A percentile compares a stretch with the other conserved stretches of the same genome.
Evolutionary conservation across 1,140 invertebrate genomes (phyloP).

Genomic region (Belonocnema kinseyi): DNA sequence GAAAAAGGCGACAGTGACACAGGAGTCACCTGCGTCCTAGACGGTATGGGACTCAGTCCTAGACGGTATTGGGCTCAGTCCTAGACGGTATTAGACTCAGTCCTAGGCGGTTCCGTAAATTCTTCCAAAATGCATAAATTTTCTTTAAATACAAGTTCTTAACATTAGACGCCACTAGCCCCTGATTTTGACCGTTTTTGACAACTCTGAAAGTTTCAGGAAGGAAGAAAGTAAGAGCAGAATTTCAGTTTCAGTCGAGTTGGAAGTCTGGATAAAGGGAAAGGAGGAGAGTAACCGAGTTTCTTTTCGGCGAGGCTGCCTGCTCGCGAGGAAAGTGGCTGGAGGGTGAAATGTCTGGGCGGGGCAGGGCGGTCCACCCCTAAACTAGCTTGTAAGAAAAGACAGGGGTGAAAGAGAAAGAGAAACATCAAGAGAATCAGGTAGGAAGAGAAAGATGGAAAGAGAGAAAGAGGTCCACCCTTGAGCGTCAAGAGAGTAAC

Average conservation of each 20-base stretch:
- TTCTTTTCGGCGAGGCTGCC: conserved; percentile 51
- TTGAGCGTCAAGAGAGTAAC: conserved; percentile 59
- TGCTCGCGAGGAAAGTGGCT: conserved; percentile 54
- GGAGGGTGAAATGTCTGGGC: conserved; percentile 59
- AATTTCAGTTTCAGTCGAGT: conserved; percentile 36
- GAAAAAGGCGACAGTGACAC: too few relatives aligned
- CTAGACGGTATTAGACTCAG: too few relatives aligned
- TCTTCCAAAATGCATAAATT: too few relatives aligned
- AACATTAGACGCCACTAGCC: too few relatives aligned
- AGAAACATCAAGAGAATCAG: conserved; percentile 8
- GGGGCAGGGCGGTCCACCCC: conserved; percentile 60
- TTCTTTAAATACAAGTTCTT: too few relatives aligned
- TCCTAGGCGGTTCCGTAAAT: too few relatives aligned
- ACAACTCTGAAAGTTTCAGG: too few relatives aligned
- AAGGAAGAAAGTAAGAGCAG: conserved; percentile 46
- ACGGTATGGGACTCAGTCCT: too few relatives aligned
- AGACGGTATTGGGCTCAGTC: too few relatives aligned
- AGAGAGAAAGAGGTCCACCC: conserved; percentile 56
- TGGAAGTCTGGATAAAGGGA: conserved; percentile 47
- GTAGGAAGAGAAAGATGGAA: conserved; percentile 33
- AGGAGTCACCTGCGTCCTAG: too few relatives aligned
- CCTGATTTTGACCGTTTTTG: too few relatives aligned
- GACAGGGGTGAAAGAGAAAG: conserved; percentile 42
- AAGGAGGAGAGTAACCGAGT: conserved; percentile 59
- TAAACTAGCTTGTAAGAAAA: conserved; percentile 62